Base-by-base conservation (phyloP, 2,797 vertebrate species). In the Acrocephalus scirpaceus region DNA sequence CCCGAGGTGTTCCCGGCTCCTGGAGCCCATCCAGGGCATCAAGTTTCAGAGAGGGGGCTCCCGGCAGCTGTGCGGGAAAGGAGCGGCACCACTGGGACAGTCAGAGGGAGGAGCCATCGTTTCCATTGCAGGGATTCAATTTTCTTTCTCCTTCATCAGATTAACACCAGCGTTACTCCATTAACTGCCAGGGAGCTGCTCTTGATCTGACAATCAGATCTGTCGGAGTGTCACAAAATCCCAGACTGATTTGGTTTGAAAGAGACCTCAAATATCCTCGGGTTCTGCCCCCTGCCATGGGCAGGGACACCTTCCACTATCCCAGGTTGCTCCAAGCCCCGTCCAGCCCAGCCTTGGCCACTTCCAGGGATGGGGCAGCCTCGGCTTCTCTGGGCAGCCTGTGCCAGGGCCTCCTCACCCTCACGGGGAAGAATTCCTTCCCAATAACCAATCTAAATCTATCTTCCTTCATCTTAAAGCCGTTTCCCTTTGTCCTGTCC, bases 91-190 rank as follows among this genome's bases (percentile, higher is more conserved):
- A 3, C 36, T 26, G 73, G 61, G 93, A 78, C 88, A 56, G 26
- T 23, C 26, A 26, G 73, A 32, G 36, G 65, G 70, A 71, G 57
- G 67, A 90, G 51, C 92, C 88, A 23, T 45, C 60, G 2, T 50
- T 88, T 56, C 77, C 64, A 34, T 40, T 70, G 83, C 76, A 64
- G 80, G 48, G 29, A 91, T 85, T 70, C 73, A 32, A 32, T 91
- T 87, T 85, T 62, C 91, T 47, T 82, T 42, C 91, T 40, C 14
- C 89, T 91, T 85, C 89, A 64, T 79, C 60, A 67, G 81, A 84
- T 75, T 90, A 84, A 70, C 86, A 81, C 88, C 80, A 48, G 0
- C 18, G 64, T 73, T 73, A 94, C 92, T 89, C 64, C 64, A 66
- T 87, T 78, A 66, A 76, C 84, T 76, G 27, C 86, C 66, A 38